Base-by-base conservation (phyloP, 2,797 vertebrate species). In the Carapus acus region DNA sequence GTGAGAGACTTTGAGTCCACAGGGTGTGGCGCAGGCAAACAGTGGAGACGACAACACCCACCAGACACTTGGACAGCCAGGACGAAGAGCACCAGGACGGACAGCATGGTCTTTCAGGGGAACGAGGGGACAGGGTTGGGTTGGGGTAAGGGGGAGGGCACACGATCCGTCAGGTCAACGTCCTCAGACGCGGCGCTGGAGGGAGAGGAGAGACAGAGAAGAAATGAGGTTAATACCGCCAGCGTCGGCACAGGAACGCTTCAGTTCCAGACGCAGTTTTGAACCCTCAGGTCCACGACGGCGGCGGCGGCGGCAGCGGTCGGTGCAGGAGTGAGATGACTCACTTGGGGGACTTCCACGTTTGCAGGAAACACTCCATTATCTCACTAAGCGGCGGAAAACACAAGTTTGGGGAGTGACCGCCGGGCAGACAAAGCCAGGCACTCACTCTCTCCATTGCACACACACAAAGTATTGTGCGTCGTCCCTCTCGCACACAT, bases 1-100 rank as follows among this genome's bases (percentile, higher is more conserved):
- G n/a, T n/a, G n/a, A n/a, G n/a, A n/a, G n/a, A n/a, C n/a, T n/a
- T n/a, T n/a, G n/a, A n/a, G n/a, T n/a, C n/a, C n/a, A n/a, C n/a
- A n/a, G n/a, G n/a, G n/a, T n/a, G n/a, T n/a, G n/a, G n/a, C n/a
- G n/a, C n/a, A n/a, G n/a, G n/a, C n/a, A n/a, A n/a, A n/a, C n/a
- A n/a, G n/a, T n/a, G n/a, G n/a, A n/a, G n/a, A n/a, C n/a, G n/a
- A n/a, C n/a, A n/a, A 71, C 65, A 90, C 87, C 74, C 74, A 88
- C 88, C 86, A 64, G 76, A 65, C 54, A 80, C 67, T 54, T 78
- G 81, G 54, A 82, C 44, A 19, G 74, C 76, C 71, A 88, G 77
- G 71, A 87, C 70, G 16, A 62, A 34, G 14, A 63, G 49, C 67
- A 88, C 70, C 78, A 88, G 80, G 63, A 87, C 67, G 66, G 70